Percentiles rank a stretch among this genome's conserved stretches.
Evolutionary conservation across 2,888 invertebrate species (phyloP).

Genomic region (Elmis aenea): DNA sequence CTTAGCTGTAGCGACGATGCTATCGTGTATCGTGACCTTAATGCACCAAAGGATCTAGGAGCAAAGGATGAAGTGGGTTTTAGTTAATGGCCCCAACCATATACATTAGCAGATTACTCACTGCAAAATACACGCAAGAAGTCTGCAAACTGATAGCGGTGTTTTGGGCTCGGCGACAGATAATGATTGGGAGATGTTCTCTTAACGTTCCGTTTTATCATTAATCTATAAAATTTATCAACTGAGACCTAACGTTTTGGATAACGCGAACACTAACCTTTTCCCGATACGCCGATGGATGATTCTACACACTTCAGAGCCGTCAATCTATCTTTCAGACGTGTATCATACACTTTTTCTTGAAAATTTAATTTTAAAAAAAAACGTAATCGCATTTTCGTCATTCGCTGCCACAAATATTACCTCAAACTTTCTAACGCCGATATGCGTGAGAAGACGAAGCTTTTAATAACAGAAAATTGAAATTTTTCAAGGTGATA

Average conservation of each 20-base stretch:
- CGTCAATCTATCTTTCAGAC: no score
- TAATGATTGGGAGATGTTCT: constrained; percentile 6
- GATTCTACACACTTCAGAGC: no score
- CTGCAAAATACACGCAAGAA: constrained; percentile 20
- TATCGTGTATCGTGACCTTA: constrained; percentile 28
- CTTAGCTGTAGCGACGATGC: constrained; percentile 20
- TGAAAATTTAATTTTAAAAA: no score
- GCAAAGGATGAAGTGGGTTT: constrained; percentile 27
- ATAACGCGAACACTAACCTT: no score
- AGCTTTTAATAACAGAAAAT: no score
- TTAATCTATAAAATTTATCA: constrained; percentile 12
- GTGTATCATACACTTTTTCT: no score
- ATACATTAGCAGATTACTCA: constrained; percentile 23
- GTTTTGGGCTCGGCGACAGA: constrained; percentile 9
- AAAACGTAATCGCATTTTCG: no score
- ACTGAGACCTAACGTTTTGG: constrained; percentile 1
- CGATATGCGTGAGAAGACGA: no score
- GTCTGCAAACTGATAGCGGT: constrained; percentile 15
- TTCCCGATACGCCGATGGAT: no score
- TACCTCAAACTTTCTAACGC: no score
- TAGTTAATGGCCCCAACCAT: constrained; percentile 23
- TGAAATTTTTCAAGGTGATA: no score
- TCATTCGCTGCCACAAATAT: no score
- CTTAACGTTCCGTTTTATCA: constrained; percentile 10
- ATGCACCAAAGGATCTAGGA: constrained; percentile 25